Evolutionary conservation across 1,140 invertebrate genomes (phyloP), one percentile per base, ranked within the genome.

Genomic region (Melitaea cinxia): DNA sequence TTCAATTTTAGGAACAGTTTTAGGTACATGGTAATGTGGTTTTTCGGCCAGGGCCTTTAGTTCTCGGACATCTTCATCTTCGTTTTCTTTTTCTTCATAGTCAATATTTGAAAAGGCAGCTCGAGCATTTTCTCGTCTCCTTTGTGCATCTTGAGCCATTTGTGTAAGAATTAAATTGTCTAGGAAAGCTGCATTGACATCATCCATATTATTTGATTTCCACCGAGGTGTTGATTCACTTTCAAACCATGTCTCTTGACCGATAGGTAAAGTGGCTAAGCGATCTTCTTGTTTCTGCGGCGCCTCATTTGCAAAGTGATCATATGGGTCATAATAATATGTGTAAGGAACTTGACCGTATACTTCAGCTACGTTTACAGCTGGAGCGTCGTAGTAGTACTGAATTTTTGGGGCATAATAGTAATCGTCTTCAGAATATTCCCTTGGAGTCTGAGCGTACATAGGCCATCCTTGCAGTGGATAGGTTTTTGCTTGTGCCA

Each of bases 181-280:
- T 24, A 94, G 81, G 78, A 94, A 94, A 42, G 93, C 92, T 19
- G 93, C 93, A 68, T 92, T 94, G 30, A 92, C 92, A 73, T 93
- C 92, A 73, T 93, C 93, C 21, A 92, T 80, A 47, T 91, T 89
- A 47, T 75, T 84, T 23, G 79, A 70, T 28, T 74, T 75, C 91
- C 91, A 92, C 45, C 73, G 80, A 45, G 89, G 78, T 49, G 77
- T 68, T 28, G 76, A 70, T 15, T 93, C 92, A 45, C 89, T 92
- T 71, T 93, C 93, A 67, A 92, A 94, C 88, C 92, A 93, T 2
- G 92, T 93, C 71, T 94, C 93, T 68, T 93, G 93, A 19, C 93
- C 93, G 14, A 94, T 93, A 0, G 93, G 93, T n/a, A 93, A 81
- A 1, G 91, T 80, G 10, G 92, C 92, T 66, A 83, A 68, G 70